Evolutionary conservation across 2,888 invertebrate species (phyloP).

Genomic region (Aspidiotus destructor): DNA sequence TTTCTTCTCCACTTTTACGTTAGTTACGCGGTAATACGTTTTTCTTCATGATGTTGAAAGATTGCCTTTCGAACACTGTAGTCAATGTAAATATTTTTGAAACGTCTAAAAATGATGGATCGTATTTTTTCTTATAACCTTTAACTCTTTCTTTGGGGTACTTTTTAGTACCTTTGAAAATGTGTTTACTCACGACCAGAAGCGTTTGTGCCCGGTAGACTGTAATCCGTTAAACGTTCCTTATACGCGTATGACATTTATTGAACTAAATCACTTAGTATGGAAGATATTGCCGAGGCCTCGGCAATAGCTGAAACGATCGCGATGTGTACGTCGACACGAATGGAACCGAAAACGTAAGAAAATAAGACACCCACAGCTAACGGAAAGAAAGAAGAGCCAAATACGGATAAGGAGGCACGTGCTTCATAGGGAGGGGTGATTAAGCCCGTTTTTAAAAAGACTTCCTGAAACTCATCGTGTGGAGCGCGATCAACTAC

Average conservation of each 20-base stretch:
- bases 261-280: slow-evolving; percentile 20
- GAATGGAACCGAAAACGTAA: not conserved
- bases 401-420: not conserved
- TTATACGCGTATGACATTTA: slow-evolving; percentile 21
- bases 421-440: not conserved
- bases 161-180: slow-evolving; percentile 22
- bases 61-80: slow-evolving; percentile 28
- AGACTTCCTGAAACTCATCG: slow-evolving; percentile 10
- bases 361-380: not conserved
- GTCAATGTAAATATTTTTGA: slow-evolving; percentile 31
- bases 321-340: not conserved
- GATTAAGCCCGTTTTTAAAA: slow-evolving; percentile 9
- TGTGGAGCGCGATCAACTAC: slow-evolving; percentile 1
- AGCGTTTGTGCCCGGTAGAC: not conserved
- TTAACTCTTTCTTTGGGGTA: slow-evolving; percentile 10
- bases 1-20: no score
- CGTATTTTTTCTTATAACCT: slow-evolving; percentile 22
- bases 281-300: not conserved
- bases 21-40: not conserved
- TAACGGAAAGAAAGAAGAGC: not conserved
- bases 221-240: slow-evolving; percentile 29
- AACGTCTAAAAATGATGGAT: slow-evolving; percentile 31
- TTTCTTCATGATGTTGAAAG: slow-evolving; percentile 24
- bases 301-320: not conserved
- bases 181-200: slow-evolving; percentile 24